Evolutionary conservation across 2,113 vertebrate species (phyloP), one percentile per base, ranked within the genome.

Genomic region (Psammodynastes pulverulentus): DNA sequence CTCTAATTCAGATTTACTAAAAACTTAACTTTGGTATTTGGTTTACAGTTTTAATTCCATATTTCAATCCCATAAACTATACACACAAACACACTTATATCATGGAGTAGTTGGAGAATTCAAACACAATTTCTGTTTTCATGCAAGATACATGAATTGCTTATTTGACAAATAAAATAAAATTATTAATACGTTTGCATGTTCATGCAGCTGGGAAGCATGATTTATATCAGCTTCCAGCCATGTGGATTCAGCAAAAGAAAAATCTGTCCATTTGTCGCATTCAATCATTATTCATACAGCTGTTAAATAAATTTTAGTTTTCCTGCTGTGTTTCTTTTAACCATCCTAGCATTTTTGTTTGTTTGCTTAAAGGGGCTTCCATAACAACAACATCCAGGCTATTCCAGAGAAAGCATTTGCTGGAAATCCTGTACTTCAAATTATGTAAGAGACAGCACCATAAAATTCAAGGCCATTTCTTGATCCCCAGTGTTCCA

Each of bases 361-460:
- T 86, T n/a, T 94, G 93, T 91, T 95, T 95, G 86, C 96, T 97
- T 97, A 95, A 89, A 99, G 99, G 0, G 98, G 98, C 5, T 99
- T 99, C 97, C 99, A 99, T 94, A 99, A 98, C 97, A 99, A 99
- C 97, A 98, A 98, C 96, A 99, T 99, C 97, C 98, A 98, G 97
- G 98, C 98, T 88, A 99, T 99, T 95, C 99, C 99, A 7, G 99
- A 99, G 97, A 98, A 97, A 1, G 99, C 99, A n/a, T 99, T 99
- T 93, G 96, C 98, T 96, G 98, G 99, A 94, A 99, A 99, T 95
- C 98, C 98, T 39, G 98, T 99, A 48, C 98, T 99, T 58, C 98
- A 99, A 96, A 99, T 98, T 62, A 98, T 99, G 99, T 99, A 97
- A 98, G 98, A 95, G 72, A 90, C 84, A 19, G 34, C 45, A 94